phyloP scores from a whole-genome alignment of 2,797 vertebrate genomes.

The Scolopax rusticola region DNA sequence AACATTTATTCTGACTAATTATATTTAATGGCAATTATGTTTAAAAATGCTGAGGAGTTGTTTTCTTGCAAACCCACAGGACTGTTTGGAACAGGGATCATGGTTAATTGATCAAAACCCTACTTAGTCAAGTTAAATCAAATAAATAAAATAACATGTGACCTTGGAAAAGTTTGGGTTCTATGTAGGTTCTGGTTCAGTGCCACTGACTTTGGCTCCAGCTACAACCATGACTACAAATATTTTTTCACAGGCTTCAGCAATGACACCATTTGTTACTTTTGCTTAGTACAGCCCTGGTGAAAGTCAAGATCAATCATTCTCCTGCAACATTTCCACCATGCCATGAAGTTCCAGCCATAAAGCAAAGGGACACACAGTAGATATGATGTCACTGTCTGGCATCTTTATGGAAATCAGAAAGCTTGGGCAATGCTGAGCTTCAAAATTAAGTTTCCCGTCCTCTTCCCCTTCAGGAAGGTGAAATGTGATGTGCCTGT shows the following conservation, averaged over 20 bases:
- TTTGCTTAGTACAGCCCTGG: slow-evolving; percentile 68
- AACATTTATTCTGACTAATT: slow-evolving; percentile 59
- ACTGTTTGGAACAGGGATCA: slow-evolving; percentile 37
- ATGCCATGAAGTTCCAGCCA: slow-evolving; percentile 52
- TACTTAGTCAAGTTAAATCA: slow-evolving; percentile 72
- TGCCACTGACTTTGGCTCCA: slow-evolving; percentile 61
- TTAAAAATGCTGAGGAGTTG: slow-evolving; percentile 33
- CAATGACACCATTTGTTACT: slow-evolving; percentile 80
- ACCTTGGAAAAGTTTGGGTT: slow-evolving; percentile 60
- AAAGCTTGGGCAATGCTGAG: slow-evolving; percentile 12
- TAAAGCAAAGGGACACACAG: slow-evolving; percentile 27
- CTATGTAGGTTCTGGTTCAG: slow-evolving; percentile 67
- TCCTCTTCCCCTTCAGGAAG: slow-evolving; percentile 34
- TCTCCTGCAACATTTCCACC: slow-evolving; percentile 67
- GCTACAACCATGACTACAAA: slow-evolving; percentile 77
- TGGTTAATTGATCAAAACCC: slow-evolving; percentile 69
- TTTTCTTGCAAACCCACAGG: slow-evolving; percentile 56
- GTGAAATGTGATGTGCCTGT: background rate
- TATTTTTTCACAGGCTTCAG: slow-evolving; percentile 76
- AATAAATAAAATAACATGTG: slow-evolving; percentile 73
- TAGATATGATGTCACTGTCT: slow-evolving; percentile 60
- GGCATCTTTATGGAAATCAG: slow-evolving; percentile 44
- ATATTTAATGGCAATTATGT: slow-evolving; percentile 39
- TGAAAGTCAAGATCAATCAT: slow-evolving; percentile 75
- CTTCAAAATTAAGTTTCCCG: slow-evolving; percentile 53